Percentiles rank a stretch among this genome's conserved stretches.
phyloP scores from a whole-genome alignment of 1,140 invertebrate genomes.

The Saccostrea echinata region DNA sequence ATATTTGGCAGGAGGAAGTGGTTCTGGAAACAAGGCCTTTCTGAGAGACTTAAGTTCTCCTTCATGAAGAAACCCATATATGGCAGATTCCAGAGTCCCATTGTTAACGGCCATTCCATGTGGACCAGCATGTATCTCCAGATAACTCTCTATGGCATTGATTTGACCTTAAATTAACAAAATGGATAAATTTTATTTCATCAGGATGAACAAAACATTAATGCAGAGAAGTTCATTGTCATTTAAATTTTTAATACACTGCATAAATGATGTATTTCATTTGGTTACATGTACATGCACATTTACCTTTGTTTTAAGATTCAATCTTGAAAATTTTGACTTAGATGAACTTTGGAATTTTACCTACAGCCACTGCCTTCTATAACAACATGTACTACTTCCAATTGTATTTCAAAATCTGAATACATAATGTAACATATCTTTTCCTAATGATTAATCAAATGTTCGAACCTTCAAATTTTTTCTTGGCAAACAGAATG shows the following conservation, averaged over 20 bases:
- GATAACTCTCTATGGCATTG: constrained; percentile 89
- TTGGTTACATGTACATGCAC: neutral
- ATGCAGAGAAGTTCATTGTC: no score
- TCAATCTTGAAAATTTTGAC: no score
- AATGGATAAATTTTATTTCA: neutral
- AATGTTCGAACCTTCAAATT: constrained; percentile 69
- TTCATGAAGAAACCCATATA: constrained; percentile 86
- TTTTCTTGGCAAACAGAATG: constrained; percentile 83
- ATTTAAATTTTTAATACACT: no score
- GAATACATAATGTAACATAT: no score
- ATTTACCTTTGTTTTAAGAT: neutral
- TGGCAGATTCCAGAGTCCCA: constrained; percentile 90
- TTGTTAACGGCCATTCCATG: constrained; percentile 83
- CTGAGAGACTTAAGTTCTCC: constrained; percentile 85
- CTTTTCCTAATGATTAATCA: neutral
- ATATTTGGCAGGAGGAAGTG: constrained; percentile 83
- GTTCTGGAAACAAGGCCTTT: constrained; percentile 84
- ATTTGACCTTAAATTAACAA: constrained; percentile 83
- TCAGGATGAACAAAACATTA: neutral
- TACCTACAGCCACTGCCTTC: no score
- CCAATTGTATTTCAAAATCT: no score
- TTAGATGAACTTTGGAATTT: no score
- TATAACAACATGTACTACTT: no score
- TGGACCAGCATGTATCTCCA: constrained; percentile 77
- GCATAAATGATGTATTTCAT: no score